These are phyloP conservation scores for Anorthoa munda DNA, from an alignment of 2,888 invertebrate genomes.

Conservation along the genomic window DNA sequence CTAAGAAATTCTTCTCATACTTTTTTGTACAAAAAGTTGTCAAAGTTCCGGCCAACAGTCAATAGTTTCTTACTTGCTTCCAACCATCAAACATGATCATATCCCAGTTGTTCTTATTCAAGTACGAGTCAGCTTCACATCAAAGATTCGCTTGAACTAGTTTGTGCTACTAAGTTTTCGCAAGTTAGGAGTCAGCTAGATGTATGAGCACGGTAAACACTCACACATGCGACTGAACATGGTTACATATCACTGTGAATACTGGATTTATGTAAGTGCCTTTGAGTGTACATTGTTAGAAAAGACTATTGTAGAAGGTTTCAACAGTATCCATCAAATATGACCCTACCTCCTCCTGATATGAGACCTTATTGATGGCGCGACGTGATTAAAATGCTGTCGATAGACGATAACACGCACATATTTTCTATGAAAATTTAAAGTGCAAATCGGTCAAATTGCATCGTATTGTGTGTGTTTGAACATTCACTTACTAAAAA, in stretches of 20 bases:
- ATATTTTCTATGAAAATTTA: too few species aligned
- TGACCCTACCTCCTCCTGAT: too few species aligned
- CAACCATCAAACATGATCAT: slow-evolving; percentile 50
- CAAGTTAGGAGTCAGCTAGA: slow-evolving; percentile 53
- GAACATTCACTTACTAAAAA: too few species aligned
- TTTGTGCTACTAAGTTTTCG: slow-evolving; percentile 49
- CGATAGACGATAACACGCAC: too few species aligned
- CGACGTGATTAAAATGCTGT: too few species aligned
- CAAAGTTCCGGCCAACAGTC: slow-evolving; percentile 10
- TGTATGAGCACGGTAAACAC: slow-evolving; percentile 10
- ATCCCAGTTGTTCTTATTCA: slow-evolving; percentile 41
- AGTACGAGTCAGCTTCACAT: slow-evolving; percentile 47
- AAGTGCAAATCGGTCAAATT: too few species aligned
- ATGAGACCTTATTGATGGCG: too few species aligned
- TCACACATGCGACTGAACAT: background rate
- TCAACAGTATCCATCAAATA: too few species aligned
- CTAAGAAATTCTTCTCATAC: background rate
- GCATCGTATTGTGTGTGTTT: too few species aligned
- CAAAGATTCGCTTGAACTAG: slow-evolving; percentile 42
- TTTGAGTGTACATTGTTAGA: background rate
- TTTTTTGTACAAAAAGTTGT: background rate
- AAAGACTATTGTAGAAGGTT: background rate
- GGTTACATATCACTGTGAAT: background rate
- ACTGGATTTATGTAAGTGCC: background rate
- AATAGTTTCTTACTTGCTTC: slow-evolving; percentile 12